Evolutionary conservation across 2,888 invertebrate genomes (phyloP).

Genomic region (Xestia ashworthii): DNA sequence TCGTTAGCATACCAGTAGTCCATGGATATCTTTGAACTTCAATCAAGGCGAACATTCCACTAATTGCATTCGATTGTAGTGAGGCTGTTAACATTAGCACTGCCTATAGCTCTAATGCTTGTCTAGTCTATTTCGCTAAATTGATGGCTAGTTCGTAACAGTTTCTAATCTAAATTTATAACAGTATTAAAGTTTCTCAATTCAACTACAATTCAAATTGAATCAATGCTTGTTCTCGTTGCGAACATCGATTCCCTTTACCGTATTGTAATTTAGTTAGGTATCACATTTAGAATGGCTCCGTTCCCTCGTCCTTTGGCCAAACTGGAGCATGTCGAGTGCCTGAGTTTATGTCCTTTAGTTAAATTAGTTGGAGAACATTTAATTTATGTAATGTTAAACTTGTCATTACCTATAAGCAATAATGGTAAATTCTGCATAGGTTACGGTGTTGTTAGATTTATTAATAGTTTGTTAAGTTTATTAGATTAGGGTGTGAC

Average conservation of each 20-base stretch:
- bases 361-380: constrained; percentile 62
- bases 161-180: constrained; percentile 65
- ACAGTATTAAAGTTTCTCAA: constrained; percentile 65
- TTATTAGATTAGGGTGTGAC: not conserved
- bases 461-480: not conserved
- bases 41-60: constrained; percentile 17
- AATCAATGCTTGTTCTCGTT: constrained; percentile 65
- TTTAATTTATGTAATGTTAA: constrained; percentile 43
- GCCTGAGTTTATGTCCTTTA: constrained; percentile 73
- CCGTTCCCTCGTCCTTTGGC: constrained; percentile 74
- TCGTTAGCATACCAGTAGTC: not conserved
- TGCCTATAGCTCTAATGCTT: constrained; percentile 26
- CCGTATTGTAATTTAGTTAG: constrained; percentile 70
- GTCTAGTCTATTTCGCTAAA: constrained; percentile 43
- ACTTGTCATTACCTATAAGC: constrained; percentile 7
- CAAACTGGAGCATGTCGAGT: constrained; percentile 70
- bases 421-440: constrained; percentile 2
- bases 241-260: constrained; percentile 70
- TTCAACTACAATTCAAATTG: constrained; percentile 65
- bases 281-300: constrained; percentile 70
- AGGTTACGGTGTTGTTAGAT: not conserved
- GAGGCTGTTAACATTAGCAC: constrained; percentile 35
- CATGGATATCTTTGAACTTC: constrained; percentile 6
- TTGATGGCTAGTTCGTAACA: constrained; percentile 61
- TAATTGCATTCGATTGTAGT: constrained; percentile 14